These are phyloP conservation scores for Probaryconus sp. DNA, from an alignment of 1,140 invertebrate genomes.

Conservation along the genomic window DNA sequence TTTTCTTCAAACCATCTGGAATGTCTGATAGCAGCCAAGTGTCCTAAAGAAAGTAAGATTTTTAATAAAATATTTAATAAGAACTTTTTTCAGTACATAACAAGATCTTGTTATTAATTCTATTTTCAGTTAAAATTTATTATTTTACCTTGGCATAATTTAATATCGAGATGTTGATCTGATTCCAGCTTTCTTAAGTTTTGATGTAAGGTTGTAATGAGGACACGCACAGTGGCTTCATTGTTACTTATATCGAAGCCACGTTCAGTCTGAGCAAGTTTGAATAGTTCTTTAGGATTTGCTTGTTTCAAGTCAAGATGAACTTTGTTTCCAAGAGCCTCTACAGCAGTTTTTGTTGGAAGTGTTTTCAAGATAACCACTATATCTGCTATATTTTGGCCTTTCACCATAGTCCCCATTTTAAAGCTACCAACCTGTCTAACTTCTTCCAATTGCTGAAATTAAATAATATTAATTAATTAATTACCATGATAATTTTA, in stretches of 20 bases:
- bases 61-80: constrained; percentile 63
- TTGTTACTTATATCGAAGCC: constrained; percentile 90
- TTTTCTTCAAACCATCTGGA: constrained; percentile 99
- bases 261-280: constrained; percentile 83
- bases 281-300: constrained; percentile 81
- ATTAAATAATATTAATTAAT: constrained; percentile 27
- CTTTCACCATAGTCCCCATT: constrained; percentile 98
- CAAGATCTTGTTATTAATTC: no score
- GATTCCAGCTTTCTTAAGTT: constrained; percentile 95
- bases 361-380: constrained; percentile 99
- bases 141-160: constrained; percentile 74
- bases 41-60: constrained; percentile 83
- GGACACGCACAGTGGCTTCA: constrained; percentile 91
- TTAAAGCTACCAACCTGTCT: constrained; percentile 98
- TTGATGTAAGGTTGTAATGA: constrained; percentile 95
- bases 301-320: constrained; percentile 83
- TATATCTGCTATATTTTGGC: constrained; percentile 96
- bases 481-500: no score
- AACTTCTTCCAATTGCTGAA: constrained; percentile 97
- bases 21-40: constrained; percentile 95
- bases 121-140: no score
- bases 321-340: constrained; percentile 93
- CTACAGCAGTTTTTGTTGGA: constrained; percentile 96
- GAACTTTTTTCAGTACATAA: no score
- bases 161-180: constrained; percentile 80